Conservation (phyloP, 2,113 vertebrate species). For the Sturnus vulgaris region DNA sequence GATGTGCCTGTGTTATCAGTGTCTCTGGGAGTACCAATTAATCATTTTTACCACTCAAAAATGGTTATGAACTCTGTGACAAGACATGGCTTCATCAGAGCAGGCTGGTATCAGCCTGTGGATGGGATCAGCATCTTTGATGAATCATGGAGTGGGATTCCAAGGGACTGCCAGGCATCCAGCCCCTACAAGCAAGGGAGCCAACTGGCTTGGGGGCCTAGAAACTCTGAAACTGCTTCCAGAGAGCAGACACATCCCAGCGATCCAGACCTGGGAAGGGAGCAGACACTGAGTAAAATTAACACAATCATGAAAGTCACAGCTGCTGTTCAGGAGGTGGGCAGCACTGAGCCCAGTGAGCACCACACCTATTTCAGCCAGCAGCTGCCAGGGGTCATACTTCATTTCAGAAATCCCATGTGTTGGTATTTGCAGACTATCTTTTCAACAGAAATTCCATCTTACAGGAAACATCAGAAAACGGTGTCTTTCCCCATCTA, state of each 20-base stretch:
- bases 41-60: background rate
- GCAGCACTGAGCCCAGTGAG: background rate
- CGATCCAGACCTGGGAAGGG: background rate
- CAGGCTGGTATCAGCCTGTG: background rate
- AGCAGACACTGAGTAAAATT: background rate
- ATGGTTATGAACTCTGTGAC: background rate
- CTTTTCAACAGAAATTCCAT: background rate
- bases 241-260: background rate
- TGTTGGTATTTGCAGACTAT: background rate
- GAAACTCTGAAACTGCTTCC: background rate
- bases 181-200: background rate
- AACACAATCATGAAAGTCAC: background rate
- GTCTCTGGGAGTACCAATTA: background rate
- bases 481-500: background rate
- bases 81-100: background rate
- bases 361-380: background rate
- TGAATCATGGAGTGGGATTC: background rate
- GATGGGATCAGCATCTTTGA: background rate
- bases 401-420: conserved; percentile 2
- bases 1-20: background rate
- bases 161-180: background rate
- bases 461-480: background rate
- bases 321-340: conserved; percentile 27
- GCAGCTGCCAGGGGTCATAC: conserved; percentile 8
- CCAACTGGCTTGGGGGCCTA: background rate